Conservation (phyloP, 1,140 invertebrate species). For the Hyposmocoma kahamanoa region DNA sequence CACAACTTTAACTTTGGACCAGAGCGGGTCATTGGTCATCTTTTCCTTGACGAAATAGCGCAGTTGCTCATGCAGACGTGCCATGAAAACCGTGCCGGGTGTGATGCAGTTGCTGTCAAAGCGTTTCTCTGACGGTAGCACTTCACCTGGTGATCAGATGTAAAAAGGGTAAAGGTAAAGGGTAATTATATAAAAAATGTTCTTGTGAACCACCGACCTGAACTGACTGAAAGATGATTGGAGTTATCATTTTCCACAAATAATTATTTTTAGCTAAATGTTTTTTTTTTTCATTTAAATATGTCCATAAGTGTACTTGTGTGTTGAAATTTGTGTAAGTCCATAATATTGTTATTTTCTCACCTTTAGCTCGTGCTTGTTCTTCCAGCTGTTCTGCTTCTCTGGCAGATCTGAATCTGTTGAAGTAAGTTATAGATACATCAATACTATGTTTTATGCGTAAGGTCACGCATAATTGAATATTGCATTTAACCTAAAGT, state of each 20-base stretch:
- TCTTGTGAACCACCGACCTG: too few species aligned
- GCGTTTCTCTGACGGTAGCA: constrained; percentile 80
- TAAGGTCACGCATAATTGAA: too few species aligned
- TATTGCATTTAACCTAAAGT: too few species aligned
- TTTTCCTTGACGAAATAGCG: constrained; percentile 92
- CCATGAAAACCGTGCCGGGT: constrained; percentile 95
- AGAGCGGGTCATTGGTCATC: constrained; percentile 87
- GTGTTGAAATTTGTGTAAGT: not conserved
- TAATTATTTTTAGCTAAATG: too few species aligned
- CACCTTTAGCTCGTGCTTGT: constrained; percentile 82
- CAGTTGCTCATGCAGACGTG: constrained; percentile 87
- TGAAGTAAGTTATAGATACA: too few species aligned
- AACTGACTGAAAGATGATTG: too few species aligned
- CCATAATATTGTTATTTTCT: not conserved
- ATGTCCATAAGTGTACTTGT: not conserved
- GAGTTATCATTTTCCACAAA: not conserved
- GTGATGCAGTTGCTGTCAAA: constrained; percentile 99
- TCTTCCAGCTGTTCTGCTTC: constrained; percentile 87
- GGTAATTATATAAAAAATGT: too few species aligned
- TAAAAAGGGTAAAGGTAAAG: too few species aligned
- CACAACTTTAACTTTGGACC: constrained; percentile 87
- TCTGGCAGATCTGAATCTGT: constrained; percentile 89
- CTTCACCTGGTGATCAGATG: constrained; percentile 72
- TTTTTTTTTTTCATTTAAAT: not conserved
- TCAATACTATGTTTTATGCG: too few species aligned